Base-by-base conservation (phyloP, 1,140 invertebrate genomes). In the Mercenaria mercenaria region DNA sequence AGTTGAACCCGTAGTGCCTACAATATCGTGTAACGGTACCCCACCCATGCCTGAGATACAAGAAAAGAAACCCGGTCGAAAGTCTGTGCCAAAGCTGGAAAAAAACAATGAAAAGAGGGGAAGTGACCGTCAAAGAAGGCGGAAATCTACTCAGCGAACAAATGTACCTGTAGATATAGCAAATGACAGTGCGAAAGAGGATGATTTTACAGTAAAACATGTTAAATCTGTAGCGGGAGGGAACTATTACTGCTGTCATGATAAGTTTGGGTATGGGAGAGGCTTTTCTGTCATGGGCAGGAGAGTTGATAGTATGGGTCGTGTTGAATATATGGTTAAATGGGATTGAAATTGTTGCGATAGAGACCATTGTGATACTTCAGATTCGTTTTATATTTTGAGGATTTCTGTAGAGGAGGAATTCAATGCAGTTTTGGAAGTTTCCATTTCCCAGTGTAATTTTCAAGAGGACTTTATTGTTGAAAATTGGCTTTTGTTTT, bases 21-120 rank as follows among this genome's bases (percentile, higher is more conserved):
- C 39, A 32, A 69, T 34, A 13, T 18, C 26, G 4, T 69, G 56
- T 69, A 79, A 72, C n/a, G 41, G 20, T 34, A 81, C 85, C 6
- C 86, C 77, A 69, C 86, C 86, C 23, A 88, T 88, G 86, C 86
- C 86, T 8, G 59, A 88, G 72, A 88, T 88, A 37, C 26, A 69
- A 41, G 85, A 88, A 11, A 81, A 80, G 74, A 84, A 84, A 84
- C 13, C 1, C 6, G 15, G 61, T 43, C 37, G 61, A 8, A 84
- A 84, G 32, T 84, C 82, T 15, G 41, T 50, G 20, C 39, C 61
- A 43, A 67, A 41, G 23, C 15, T 41, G n/a, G 56, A 32, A n/a
- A 82, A 67, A 15, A 67, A 26, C 13, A 26, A 26, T 37, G 76
- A 56, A 4, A 56, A 79, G 26, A 47, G 50, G 15, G 39, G 13